Evolutionary conservation across 1,140 invertebrate genomes (phyloP).

Genomic region (Drosophila bocki): DNA sequence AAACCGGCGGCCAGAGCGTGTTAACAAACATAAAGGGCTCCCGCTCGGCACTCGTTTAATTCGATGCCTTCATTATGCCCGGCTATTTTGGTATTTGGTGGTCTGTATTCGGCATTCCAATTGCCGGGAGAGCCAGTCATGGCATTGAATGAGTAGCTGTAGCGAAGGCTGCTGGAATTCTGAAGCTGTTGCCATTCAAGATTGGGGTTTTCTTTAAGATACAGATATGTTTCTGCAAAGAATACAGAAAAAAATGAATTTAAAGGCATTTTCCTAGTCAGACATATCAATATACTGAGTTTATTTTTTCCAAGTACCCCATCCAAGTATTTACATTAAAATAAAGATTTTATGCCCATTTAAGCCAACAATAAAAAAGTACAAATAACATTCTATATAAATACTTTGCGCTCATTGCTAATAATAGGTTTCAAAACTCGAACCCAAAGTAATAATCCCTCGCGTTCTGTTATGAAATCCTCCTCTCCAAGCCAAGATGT

Average conservation of each 20-base stretch:
- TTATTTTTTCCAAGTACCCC: neutral
- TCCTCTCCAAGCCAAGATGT: neutral
- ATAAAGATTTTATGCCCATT: neutral
- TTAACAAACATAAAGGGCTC: slow-evolving; percentile 48
- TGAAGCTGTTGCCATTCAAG: slow-evolving; percentile 1
- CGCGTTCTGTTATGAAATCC: neutral
- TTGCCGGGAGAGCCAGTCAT: slow-evolving; percentile 19
- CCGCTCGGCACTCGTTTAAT: slow-evolving; percentile 22
- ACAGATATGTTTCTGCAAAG: neutral
- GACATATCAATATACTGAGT: neutral
- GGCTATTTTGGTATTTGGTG: slow-evolving; percentile 14
- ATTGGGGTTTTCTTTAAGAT: neutral
- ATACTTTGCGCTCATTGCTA: neutral
- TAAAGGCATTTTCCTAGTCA: neutral
- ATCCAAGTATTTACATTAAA: neutral
- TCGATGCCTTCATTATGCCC: slow-evolving; percentile 50
- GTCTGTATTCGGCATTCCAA: slow-evolving; percentile 29
- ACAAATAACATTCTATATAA: neutral
- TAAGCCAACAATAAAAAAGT: neutral
- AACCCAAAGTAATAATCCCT: neutral
- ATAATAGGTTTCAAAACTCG: neutral
- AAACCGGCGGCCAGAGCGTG: slow-evolving; percentile 48
- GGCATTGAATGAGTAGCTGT: slow-evolving; percentile 26
- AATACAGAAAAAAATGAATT: neutral
- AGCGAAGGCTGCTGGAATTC: neutral